phyloP scores from a whole-genome alignment of 2,113 vertebrate species.

The Silurus meridionalis region DNA sequence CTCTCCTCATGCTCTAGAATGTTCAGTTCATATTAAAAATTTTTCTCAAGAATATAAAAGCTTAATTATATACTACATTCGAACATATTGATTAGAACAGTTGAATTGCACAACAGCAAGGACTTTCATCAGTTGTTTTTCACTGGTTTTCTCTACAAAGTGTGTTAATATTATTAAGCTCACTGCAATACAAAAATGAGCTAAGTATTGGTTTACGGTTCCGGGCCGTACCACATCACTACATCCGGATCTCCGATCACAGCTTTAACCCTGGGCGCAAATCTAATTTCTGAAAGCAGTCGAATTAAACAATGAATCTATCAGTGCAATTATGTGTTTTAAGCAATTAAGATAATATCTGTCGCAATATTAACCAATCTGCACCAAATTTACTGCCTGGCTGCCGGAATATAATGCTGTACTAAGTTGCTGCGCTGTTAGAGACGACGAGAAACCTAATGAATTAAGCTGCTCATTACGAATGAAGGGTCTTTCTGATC shows the following conservation, averaged over 20 bases:
- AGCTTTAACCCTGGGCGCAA: slow-evolving; percentile 6
- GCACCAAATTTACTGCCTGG: slow-evolving; percentile 75
- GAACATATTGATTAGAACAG: not conserved
- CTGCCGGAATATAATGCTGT: slow-evolving; percentile 82
- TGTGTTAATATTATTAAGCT: not conserved
- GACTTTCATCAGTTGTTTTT: not conserved
- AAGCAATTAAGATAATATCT: slow-evolving; percentile 82
- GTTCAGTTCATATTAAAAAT: not conserved
- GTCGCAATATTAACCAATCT: slow-evolving; percentile 71
- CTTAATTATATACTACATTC: not conserved
- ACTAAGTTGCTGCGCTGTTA: slow-evolving; percentile 81
- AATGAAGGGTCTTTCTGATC: slow-evolving; percentile 87
- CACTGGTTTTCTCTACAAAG: not conserved
- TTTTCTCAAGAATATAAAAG: not conserved
- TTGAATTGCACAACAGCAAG: not conserved
- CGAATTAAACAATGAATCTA: slow-evolving; percentile 84
- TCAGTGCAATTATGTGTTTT: slow-evolving; percentile 87
- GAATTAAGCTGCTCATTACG: slow-evolving; percentile 93
- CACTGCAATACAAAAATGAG: not conserved
- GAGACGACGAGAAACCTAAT: slow-evolving; percentile 83
- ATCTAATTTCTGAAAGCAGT: slow-evolving; percentile 58
- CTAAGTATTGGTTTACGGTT: not conserved
- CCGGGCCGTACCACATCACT: slow-evolving; percentile 5
- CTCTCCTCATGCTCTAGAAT: not conserved
- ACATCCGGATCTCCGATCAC: not conserved